Conservation (phyloP, 2,113 vertebrate species). For the Diphyllodes magnificus region DNA sequence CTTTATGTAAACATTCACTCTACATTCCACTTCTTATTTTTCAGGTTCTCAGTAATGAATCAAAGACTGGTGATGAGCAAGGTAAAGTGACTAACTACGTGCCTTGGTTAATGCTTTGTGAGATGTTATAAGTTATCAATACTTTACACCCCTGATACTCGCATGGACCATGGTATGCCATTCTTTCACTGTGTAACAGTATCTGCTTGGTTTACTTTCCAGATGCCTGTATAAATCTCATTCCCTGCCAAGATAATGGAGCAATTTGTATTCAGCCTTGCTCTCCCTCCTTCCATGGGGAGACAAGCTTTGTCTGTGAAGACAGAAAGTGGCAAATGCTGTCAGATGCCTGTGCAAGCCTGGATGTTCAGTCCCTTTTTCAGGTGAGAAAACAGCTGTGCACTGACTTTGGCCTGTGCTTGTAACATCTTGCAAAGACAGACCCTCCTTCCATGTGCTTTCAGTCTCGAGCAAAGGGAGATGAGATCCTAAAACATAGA, state of each 20-base stretch:
- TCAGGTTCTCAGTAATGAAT: background rate
- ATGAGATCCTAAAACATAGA: background rate
- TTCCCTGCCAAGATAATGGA: background rate
- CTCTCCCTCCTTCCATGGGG: constrained; percentile 43
- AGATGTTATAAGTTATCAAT: background rate
- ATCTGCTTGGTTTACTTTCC: background rate
- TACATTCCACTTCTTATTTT: background rate
- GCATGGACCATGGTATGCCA: background rate
- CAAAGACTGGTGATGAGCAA: background rate
- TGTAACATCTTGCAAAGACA: background rate
- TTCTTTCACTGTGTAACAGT: background rate
- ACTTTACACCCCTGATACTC: background rate
- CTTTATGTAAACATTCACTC: background rate
- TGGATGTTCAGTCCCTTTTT: constrained; percentile 65
- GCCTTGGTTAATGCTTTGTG: background rate
- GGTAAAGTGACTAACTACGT: background rate
- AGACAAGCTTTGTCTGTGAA: constrained; percentile 55
- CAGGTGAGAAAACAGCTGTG: constrained; percentile 20
- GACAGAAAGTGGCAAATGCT: constrained; percentile 62
- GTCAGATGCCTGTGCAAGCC: constrained; percentile 63
- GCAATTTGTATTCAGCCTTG: constrained; percentile 56
- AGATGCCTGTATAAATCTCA: constrained; percentile 31
- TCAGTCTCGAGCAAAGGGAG: background rate
- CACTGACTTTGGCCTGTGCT: background rate
- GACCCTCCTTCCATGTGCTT: background rate